Percentiles rank a stretch among this genome's conserved stretches.
Evolutionary conservation across 2,797 vertebrate genomes (phyloP).

Genomic region (Sparidentex hasta): DNA sequence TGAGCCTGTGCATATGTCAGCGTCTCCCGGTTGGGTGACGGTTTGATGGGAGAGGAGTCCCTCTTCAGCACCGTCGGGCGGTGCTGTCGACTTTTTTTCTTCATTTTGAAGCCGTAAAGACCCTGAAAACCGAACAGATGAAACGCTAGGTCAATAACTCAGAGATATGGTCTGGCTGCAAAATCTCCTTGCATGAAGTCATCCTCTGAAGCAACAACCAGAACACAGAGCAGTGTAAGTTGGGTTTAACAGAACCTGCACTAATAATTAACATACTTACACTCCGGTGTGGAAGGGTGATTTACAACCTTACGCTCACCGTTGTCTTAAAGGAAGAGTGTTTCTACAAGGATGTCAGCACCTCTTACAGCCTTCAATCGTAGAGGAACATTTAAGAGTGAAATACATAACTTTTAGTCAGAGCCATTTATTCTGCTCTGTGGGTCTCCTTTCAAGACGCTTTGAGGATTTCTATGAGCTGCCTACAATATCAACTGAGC

Average conservation of each 20-base stretch:
- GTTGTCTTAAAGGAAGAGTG: neutral
- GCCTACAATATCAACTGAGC: neutral
- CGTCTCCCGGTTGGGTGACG: slow-evolving; percentile 95
- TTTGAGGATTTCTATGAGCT: neutral
- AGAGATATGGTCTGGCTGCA: neutral
- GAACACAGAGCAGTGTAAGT: neutral
- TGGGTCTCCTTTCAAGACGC: neutral
- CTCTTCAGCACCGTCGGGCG: slow-evolving; percentile 88
- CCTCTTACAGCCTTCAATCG: neutral
- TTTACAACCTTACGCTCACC: neutral
- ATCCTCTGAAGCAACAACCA: neutral
- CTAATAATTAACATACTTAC: slow-evolving; percentile 23
- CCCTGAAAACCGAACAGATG: slow-evolving; percentile 28
- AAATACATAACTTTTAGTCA: neutral
- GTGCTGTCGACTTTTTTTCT: slow-evolving; percentile 94
- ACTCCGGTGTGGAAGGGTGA: too few species aligned
- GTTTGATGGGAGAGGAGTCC: slow-evolving; percentile 95
- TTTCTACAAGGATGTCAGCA: slow-evolving; percentile 10
- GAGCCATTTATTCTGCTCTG: neutral
- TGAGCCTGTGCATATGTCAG: slow-evolving; percentile 98
- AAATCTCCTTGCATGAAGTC: neutral
- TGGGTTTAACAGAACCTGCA: neutral
- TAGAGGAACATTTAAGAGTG: neutral
- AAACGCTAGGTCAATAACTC: slow-evolving; percentile 16
- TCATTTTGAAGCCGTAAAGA: slow-evolving; percentile 88